These are phyloP conservation scores for Triops longicaudatus DNA, from an alignment of 1,140 invertebrate species.

Conservation along the genomic window DNA sequence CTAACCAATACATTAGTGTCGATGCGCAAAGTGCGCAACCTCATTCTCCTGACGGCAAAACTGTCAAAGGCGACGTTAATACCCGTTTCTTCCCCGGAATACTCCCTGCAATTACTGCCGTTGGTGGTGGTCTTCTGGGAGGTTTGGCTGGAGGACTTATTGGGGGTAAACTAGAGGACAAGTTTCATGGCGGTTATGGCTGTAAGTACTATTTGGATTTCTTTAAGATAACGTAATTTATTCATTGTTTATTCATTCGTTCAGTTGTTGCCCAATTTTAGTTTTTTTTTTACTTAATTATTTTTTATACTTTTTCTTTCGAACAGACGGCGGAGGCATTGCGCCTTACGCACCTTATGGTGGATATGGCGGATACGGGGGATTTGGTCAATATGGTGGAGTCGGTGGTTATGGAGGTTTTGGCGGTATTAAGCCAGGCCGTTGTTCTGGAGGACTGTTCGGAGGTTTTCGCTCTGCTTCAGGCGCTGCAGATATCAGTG, in stretches of 20 bases:
- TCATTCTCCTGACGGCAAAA: not conserved
- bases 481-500: not conserved
- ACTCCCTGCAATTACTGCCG: not conserved
- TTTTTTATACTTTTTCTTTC: not conserved
- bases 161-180: not conserved
- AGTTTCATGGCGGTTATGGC: not conserved
- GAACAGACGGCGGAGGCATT: not conserved
- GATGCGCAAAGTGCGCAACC: not conserved
- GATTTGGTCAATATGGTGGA: not conserved
- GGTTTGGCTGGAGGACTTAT: not conserved
- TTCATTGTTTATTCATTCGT: too few species aligned
- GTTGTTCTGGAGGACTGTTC: not conserved
- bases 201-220: not conserved
- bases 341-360: not conserved
- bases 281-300: too few species aligned
- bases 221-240: not conserved
- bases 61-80: not conserved
- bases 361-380: not conserved
- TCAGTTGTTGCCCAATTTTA: too few species aligned
- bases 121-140: conserved; percentile 9
- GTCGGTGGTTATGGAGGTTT: not conserved
- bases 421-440: not conserved
- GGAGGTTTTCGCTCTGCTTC: not conserved
- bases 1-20: not conserved
- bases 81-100: not conserved